Conservation (phyloP, 2,888 invertebrate species). For the Leuctra nigra region DNA sequence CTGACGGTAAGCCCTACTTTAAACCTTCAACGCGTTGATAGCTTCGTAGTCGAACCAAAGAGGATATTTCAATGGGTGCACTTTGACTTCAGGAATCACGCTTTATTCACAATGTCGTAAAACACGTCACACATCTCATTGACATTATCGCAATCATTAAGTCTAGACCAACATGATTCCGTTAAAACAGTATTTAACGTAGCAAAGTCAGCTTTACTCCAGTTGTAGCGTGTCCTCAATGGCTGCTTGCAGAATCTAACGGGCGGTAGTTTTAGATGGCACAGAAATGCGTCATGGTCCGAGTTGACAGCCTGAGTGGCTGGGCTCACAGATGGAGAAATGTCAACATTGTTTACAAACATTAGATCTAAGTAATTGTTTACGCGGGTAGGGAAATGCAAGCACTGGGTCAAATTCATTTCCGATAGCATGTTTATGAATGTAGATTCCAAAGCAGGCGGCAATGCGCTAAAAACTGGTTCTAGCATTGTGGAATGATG, state of each 20-base stretch:
- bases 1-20: background rate
- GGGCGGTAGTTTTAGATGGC: background rate
- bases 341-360: background rate
- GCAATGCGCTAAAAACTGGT: too few species aligned
- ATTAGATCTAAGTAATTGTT: background rate
- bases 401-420: background rate
- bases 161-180: background rate
- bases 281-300: background rate
- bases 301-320: background rate
- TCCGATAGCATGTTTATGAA: too few species aligned
- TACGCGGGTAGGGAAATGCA: background rate
- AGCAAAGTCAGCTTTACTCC: background rate
- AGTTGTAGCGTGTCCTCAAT: background rate
- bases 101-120: background rate
- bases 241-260: background rate
- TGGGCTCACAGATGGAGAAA: background rate
- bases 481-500: too few species aligned
- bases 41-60: background rate
- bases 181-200: background rate
- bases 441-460: too few species aligned
- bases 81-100: background rate
- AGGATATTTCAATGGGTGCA: slow-evolving; percentile 1
- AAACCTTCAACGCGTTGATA: background rate
- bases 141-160: background rate
- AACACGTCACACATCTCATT: background rate